Conservation (phyloP, 2,797 vertebrate genomes). For the Sylvilagus floridanus region DNA sequence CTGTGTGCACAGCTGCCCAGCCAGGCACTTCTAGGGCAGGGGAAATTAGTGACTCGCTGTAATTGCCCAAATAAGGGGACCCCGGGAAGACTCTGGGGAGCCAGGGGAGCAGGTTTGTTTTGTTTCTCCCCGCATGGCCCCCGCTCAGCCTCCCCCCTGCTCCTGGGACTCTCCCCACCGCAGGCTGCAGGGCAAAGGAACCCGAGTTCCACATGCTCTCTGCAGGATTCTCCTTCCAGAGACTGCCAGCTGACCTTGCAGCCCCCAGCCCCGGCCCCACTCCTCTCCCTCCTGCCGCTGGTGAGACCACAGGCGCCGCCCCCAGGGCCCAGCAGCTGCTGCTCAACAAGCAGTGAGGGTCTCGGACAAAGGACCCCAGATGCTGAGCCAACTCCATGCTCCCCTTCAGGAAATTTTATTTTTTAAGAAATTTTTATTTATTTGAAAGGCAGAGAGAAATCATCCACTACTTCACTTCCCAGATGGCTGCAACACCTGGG, state of each 20-base stretch:
- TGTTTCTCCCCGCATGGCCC: neutral
- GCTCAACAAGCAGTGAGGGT: neutral
- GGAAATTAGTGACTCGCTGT: slow-evolving; percentile 28
- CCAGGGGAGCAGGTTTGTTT: neutral
- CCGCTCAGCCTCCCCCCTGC: neutral
- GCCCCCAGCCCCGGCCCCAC: neutral
- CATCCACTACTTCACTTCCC: too few species aligned
- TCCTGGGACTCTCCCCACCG: neutral
- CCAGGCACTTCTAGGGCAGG: neutral
- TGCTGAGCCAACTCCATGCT: neutral
- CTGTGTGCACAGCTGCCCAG: slow-evolving; percentile 21
- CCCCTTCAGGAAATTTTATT: neutral
- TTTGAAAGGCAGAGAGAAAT: too few species aligned
- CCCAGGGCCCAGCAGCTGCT: neutral
- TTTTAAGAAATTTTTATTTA: too few species aligned
- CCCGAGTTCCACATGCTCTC: neutral
- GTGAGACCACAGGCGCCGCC: neutral
- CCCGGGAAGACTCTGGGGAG: neutral
- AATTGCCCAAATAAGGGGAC: slow-evolving; percentile 63
- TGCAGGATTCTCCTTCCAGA: neutral
- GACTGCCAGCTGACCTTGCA: neutral
- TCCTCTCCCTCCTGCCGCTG: neutral
- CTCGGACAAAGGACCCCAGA: neutral
- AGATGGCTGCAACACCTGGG: too few species aligned
- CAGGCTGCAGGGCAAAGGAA: neutral